These are phyloP conservation scores for Perognathus longimembris DNA, from an alignment of 2,113 vertebrate species.

Conservation along the genomic window DNA sequence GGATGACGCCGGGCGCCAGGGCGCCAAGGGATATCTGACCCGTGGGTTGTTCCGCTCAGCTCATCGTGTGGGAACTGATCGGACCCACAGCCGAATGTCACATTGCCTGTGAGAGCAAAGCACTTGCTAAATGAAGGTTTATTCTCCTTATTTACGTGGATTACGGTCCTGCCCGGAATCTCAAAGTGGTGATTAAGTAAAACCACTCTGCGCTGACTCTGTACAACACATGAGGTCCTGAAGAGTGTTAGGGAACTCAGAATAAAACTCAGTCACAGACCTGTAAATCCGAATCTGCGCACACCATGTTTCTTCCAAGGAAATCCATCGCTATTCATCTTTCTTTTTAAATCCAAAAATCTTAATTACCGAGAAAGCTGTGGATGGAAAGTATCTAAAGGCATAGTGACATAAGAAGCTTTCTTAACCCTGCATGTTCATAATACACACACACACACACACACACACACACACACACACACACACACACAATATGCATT, in stretches of 20 bases:
- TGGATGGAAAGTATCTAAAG: background rate
- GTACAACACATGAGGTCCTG: background rate
- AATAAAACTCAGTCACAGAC: background rate
- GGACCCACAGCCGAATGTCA: background rate
- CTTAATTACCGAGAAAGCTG: background rate
- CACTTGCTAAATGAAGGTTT: background rate
- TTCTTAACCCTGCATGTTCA: background rate
- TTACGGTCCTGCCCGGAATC: background rate
- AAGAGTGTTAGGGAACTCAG: background rate
- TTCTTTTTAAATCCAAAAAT: constrained; percentile 38
- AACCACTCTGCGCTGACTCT: background rate
- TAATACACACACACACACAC: background rate
- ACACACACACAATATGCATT: background rate
- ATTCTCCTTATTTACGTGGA: background rate
- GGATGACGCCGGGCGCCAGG: background rate
- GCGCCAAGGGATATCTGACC: background rate
- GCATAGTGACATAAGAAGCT: background rate
- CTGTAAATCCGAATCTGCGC: background rate
- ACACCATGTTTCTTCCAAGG: background rate
- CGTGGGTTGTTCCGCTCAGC: background rate
- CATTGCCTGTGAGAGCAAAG: background rate
- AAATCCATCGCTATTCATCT: constrained; percentile 1
- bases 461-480: too few species aligned
- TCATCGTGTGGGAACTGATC: background rate
- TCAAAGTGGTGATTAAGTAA: background rate